Conservation (phyloP, 2,113 vertebrate species). For the Pseudorectes ferrugineus region DNA sequence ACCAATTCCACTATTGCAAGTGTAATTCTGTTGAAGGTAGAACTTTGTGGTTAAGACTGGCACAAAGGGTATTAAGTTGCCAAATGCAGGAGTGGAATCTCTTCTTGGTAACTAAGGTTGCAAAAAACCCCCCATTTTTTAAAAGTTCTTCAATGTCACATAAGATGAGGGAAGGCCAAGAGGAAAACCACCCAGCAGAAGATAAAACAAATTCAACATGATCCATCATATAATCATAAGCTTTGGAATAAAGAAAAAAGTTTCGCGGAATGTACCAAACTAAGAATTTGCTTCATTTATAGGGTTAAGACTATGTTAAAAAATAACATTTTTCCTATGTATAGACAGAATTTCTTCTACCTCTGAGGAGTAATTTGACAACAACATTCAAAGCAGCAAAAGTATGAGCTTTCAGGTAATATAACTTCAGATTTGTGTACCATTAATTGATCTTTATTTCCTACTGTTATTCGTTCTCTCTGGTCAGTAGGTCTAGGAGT, state of each 20-base stretch:
- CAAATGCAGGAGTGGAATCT: neutral
- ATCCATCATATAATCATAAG: neutral
- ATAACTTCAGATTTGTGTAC: neutral
- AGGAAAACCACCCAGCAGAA: neutral
- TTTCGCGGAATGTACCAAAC: neutral
- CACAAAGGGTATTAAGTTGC: neutral
- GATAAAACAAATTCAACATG: neutral
- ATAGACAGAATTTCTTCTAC: neutral
- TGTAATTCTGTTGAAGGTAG: neutral
- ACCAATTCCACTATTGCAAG: neutral
- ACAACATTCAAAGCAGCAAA: neutral
- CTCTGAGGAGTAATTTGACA: neutral
- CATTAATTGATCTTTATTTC: neutral
- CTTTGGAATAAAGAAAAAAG: neutral
- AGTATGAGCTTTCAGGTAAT: neutral
- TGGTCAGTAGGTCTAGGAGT: neutral
- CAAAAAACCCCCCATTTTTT: accelerated
- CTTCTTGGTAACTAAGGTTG: neutral
- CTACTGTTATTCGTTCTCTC: neutral
- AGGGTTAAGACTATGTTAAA: neutral
- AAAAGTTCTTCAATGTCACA: neutral
- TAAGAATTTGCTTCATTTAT: neutral
- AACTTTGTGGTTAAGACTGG: neutral
- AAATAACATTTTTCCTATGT: neutral
- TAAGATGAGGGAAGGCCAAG: neutral